These are phyloP conservation scores for Pyxicephalus adspersus DNA, from an alignment of 2,113 vertebrate species.

Conservation along the genomic window DNA sequence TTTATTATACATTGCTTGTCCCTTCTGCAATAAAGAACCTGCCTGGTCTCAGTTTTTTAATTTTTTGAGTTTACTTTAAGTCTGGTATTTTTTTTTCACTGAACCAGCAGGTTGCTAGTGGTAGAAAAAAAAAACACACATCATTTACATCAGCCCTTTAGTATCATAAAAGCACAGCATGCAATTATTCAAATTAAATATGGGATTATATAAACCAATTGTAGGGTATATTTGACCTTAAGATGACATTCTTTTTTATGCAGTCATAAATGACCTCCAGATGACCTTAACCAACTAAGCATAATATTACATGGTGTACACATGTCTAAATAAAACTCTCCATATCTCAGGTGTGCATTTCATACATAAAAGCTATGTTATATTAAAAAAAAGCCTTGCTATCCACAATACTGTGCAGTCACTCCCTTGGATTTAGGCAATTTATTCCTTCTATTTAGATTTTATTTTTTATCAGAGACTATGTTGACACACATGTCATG, in stretches of 20 bases:
- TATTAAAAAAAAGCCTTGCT: conserved; percentile 27
- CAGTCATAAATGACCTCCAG: conserved; percentile 4
- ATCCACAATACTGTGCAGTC: conserved; percentile 21
- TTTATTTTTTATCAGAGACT: conserved; percentile 31
- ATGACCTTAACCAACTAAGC: neutral
- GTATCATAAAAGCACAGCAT: no score
- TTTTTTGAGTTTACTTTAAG: no score
- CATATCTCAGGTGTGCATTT: conserved; percentile 15
- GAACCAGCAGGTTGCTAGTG: no score
- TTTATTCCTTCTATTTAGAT: conserved; percentile 27
- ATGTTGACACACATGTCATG: conserved; percentile 36
- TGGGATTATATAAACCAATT: neutral
- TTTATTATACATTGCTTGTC: no score
- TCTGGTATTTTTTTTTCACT: no score
- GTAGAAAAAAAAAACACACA: no score
- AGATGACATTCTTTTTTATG: neutral
- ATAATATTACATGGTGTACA: conserved; percentile 4
- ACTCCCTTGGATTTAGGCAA: conserved; percentile 38
- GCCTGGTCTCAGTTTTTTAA: no score
- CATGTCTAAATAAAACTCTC: conserved; percentile 18
- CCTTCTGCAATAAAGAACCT: no score
- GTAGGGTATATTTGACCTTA: neutral
- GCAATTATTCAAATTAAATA: neutral
- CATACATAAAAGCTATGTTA: neutral
- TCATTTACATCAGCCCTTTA: no score